Evolutionary conservation across 2,888 invertebrate species (phyloP).

Genomic region (Anorthoa munda): DNA sequence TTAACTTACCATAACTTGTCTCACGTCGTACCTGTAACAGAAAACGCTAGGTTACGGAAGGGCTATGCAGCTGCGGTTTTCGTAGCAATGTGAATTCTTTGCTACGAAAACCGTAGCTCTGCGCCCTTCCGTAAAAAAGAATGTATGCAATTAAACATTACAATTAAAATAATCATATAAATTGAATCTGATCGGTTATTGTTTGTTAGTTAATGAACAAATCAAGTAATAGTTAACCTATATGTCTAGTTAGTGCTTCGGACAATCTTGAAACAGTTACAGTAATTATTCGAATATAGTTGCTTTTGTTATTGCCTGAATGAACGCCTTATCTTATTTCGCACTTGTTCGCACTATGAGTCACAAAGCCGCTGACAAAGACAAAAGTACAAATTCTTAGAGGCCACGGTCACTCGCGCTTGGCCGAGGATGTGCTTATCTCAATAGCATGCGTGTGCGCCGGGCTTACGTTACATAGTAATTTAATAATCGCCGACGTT

Average conservation of each 20-base stretch:
- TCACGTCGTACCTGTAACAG: too few species aligned
- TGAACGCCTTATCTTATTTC: constrained; percentile 1
- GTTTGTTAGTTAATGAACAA: neutral
- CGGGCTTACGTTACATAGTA: constrained; percentile 57
- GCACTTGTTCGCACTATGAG: constrained; percentile 5
- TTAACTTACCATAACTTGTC: too few species aligned
- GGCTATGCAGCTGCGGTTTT: constrained; percentile 24
- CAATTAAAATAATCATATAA: neutral
- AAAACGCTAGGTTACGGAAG: neutral
- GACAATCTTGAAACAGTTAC: neutral
- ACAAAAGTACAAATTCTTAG: constrained; percentile 41
- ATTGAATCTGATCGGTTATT: neutral
- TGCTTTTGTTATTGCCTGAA: constrained; percentile 3
- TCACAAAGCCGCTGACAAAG: constrained; percentile 38
- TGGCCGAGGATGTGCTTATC: constrained; percentile 59
- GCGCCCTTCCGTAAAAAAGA: too few species aligned
- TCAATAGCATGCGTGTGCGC: constrained; percentile 27
- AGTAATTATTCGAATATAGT: neutral
- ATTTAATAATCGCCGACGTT: constrained; percentile 55
- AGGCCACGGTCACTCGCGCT: constrained; percentile 48
- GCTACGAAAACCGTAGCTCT: too few species aligned
- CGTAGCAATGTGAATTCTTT: constrained; percentile 12
- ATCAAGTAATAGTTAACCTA: neutral
- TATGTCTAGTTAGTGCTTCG: neutral
- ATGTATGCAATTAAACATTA: neutral